Evolutionary conservation across 2,113 vertebrate genomes (phyloP).

Genomic region (Natator depressus): DNA sequence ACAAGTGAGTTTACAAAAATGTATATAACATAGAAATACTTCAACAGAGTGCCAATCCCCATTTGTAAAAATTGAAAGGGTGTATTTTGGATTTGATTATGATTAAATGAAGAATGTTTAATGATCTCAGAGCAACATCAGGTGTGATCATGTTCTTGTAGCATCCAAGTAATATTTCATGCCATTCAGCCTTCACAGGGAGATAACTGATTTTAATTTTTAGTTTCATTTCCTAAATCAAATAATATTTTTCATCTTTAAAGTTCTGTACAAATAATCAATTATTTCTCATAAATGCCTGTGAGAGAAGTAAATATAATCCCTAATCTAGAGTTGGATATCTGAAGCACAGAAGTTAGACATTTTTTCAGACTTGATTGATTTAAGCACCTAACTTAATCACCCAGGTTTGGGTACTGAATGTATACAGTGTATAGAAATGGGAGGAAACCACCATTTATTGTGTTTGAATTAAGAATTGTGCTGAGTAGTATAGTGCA

Average conservation of each 20-base stretch:
- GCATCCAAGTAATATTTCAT: neutral
- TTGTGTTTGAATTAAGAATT: neutral
- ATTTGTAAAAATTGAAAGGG: neutral
- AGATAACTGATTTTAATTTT: conserved; percentile 48
- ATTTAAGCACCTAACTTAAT: neutral
- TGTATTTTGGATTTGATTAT: neutral
- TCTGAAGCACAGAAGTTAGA: neutral
- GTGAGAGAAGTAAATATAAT: neutral
- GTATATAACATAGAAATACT: neutral
- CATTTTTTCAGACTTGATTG: neutral
- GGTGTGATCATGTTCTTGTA: neutral
- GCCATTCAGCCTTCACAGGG: conserved; percentile 10
- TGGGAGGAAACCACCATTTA: neutral
- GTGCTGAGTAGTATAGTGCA: neutral
- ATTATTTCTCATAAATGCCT: neutral
- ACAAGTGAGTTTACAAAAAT: neutral
- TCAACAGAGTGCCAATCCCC: neutral
- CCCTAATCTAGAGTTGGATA: neutral
- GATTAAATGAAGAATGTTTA: neutral
- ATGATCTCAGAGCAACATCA: neutral
- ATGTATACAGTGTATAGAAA: neutral
- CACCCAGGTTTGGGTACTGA: neutral
- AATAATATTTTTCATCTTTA: conserved; percentile 24
- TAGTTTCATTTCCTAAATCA: conserved; percentile 17
- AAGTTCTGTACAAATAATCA: neutral